phyloP scores from a whole-genome alignment of 2,797 vertebrate species.

The Sebastes minor region DNA sequence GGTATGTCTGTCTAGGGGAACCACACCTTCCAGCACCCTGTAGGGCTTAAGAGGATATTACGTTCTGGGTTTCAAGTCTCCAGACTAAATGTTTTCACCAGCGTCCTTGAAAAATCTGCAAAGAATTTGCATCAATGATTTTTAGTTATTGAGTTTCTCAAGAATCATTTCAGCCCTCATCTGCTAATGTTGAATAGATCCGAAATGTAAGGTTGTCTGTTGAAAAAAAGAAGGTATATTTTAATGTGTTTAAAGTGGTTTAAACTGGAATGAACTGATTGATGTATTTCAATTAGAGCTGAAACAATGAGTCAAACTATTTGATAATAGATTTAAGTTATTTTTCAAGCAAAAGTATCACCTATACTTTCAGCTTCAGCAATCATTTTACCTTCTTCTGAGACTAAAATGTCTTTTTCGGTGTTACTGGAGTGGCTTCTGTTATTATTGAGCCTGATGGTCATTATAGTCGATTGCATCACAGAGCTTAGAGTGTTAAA shows the following conservation, averaged over 20 bases:
- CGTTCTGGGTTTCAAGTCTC: neutral
- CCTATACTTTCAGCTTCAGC: neutral
- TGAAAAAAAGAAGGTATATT: neutral
- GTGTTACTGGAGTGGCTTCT: neutral
- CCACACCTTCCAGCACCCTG: too few species aligned
- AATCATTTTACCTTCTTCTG: neutral
- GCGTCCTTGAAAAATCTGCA: too few species aligned
- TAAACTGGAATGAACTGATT: neutral
- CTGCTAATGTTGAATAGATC: neutral
- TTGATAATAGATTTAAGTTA: neutral
- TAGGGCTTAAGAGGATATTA: neutral
- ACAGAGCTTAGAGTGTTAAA: neutral
- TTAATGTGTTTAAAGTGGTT: neutral
- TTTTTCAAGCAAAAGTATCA: neutral
- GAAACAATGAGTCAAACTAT: neutral
- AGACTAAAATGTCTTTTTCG: neutral
- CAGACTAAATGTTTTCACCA: neutral
- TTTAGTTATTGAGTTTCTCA: too few species aligned
- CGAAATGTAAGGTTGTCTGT: neutral
- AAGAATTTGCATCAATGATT: too few species aligned
- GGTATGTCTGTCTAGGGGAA: too few species aligned
- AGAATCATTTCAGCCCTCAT: too few species aligned
- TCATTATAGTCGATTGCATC: neutral
- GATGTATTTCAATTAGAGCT: neutral
- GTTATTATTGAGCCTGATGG: neutral